Evolutionary conservation across 1,140 invertebrate species (phyloP), one percentile per base, ranked within the genome.

Genomic region (Lanistes nyassanus): DNA sequence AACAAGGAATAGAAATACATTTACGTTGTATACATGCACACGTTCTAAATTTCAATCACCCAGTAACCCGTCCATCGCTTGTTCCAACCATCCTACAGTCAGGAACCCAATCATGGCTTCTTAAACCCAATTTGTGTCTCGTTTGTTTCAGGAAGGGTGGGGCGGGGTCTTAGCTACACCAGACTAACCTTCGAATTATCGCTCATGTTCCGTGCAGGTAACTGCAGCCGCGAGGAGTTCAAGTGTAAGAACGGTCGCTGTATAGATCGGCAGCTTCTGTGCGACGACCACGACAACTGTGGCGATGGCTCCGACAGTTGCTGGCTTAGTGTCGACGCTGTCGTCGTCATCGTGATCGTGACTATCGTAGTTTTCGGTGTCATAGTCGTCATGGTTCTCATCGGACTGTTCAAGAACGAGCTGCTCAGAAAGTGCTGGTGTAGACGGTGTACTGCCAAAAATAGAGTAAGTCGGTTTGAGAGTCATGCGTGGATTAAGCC

Each of bases 251-350:
- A 77, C 62, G 76, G 70, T n/a, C 65, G 66, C 7, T 77, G 76
- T 56, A 74, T 77, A 26, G 42, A 69, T 39, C n/a, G n/a, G 7
- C 51, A 36, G 21, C 37, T 77, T 7, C 11, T 60, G 9, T 77
- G 76, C 53, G 66, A 77, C 65, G 56, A 62, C 13, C 68, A 74
- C 76, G 65, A 77, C 55, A 77, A 77, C 62, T 77, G 76, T 36
- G 76, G 76, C 36, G 76, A 77, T 42, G 53, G 56, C 16, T 74
- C 70, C 21, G 76, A 77, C 71, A 23, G 6, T 13, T 77, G 76
- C n/a, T 19, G 36, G 4, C 42, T 77, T 36, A 51, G 51, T 2
- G 62, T 39, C 7, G 56, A 23, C 5, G 29, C 34, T 1, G 56
- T 74, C 11, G 71, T 77, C 39, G 29, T 58, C 31, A 65, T 72